These are phyloP conservation scores for Neoaliturus tenellus DNA, from an alignment of 2,888 invertebrate genomes.

Conservation along the genomic window DNA sequence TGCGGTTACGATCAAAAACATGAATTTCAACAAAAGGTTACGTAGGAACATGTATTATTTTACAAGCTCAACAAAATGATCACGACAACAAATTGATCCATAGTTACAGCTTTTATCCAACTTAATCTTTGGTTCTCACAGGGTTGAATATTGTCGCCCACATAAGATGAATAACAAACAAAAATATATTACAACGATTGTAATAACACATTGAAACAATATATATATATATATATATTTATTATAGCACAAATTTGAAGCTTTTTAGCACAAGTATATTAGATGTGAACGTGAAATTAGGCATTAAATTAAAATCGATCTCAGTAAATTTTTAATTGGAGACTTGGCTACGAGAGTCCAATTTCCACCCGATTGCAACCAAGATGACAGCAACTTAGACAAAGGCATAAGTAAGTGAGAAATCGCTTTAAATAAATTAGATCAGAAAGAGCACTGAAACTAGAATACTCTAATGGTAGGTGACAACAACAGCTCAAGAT, in stretches of 20 bases:
- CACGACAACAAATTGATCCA: slow-evolving; percentile 28
- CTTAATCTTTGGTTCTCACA: slow-evolving; percentile 54
- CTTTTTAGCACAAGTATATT: slow-evolving; percentile 45
- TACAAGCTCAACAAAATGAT: slow-evolving; percentile 37
- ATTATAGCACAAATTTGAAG: slow-evolving; percentile 27
- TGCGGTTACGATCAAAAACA: neutral
- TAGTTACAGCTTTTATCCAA: slow-evolving; percentile 50
- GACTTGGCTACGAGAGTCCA: no score
- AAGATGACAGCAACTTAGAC: no score
- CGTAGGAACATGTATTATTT: slow-evolving; percentile 34
- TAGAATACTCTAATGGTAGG: no score
- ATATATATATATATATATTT: slow-evolving; percentile 49
- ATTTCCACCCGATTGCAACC: no score
- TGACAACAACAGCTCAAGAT: no score
- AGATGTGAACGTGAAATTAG: slow-evolving; percentile 34
- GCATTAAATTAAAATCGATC: no score
- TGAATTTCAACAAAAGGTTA: slow-evolving; percentile 32
- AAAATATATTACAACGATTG: slow-evolving; percentile 46
- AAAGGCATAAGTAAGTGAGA: no score
- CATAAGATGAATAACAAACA: slow-evolving; percentile 56
- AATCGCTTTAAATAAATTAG: no score
- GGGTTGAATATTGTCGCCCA: slow-evolving; percentile 56
- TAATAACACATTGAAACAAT: slow-evolving; percentile 54
- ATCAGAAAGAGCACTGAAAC: no score
- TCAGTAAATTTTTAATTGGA: neutral